phyloP scores from a whole-genome alignment of 2,797 vertebrate species.

The Sebastiscus albofasciatus region DNA sequence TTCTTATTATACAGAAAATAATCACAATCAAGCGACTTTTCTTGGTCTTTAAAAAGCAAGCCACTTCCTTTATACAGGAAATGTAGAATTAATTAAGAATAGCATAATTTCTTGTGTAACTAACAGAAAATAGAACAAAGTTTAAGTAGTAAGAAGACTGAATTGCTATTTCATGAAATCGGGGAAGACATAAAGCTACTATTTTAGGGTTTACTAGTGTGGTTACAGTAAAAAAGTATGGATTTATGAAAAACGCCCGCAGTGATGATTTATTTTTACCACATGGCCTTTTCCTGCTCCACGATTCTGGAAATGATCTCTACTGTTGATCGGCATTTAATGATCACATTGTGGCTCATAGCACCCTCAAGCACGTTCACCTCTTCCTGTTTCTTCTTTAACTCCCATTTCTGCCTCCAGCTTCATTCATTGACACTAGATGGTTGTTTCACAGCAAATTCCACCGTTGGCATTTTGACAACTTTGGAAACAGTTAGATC shows the following conservation, averaged over 20 bases:
- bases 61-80: neutral
- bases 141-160: neutral
- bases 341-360: conserved; percentile 11
- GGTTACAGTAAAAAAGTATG: neutral
- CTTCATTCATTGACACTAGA: neutral
- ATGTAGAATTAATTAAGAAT: neutral
- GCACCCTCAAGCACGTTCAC: neutral
- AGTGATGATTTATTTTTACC: conserved; percentile 29
- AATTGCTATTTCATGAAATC: neutral
- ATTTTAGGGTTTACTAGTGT: neutral
- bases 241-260: neutral
- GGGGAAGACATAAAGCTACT: neutral
- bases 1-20: neutral
- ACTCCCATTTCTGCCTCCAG: neutral
- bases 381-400: neutral
- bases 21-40: neutral
- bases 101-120: neutral
- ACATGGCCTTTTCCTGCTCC: conserved; percentile 35
- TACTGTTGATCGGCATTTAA: conserved; percentile 17
- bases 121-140: neutral
- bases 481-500: neutral
- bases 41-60: neutral
- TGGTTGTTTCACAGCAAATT: neutral
- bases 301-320: conserved; percentile 30
- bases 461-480: conserved; percentile 6